phyloP scores from a whole-genome alignment of 1,140 invertebrate genomes.

The Sitophilus oryzae region DNA sequence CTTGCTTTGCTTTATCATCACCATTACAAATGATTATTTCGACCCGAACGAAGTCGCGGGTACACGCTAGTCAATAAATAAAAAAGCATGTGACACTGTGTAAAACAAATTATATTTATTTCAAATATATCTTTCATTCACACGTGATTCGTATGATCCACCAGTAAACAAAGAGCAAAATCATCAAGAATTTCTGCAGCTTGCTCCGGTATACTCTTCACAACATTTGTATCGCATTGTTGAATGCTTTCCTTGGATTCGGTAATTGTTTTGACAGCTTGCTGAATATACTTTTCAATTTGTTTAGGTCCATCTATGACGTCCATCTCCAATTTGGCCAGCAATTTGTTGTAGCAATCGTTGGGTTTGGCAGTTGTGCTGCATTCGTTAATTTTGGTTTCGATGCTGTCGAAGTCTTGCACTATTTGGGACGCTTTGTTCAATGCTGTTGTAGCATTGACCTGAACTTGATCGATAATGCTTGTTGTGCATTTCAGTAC shows the following conservation, averaged over 20 bases:
- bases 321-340: slow-evolving; percentile 3
- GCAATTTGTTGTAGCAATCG: slow-evolving; percentile 10
- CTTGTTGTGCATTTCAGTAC: neutral
- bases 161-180: slow-evolving; percentile 7
- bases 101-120: too few relatives aligned
- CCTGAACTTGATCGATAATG: neutral
- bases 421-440: slow-evolving; percentile 1
- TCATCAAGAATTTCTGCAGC: slow-evolving; percentile 3
- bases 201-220: slow-evolving; percentile 4
- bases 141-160: too few relatives aligned
- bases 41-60: too few relatives aligned
- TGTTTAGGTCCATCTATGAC: slow-evolving; percentile 3
- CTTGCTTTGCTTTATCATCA: too few relatives aligned
- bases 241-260: slow-evolving; percentile 4
- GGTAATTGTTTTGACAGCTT: neutral
- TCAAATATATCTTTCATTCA: too few relatives aligned
- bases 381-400: slow-evolving; percentile 13
- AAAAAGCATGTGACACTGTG: too few relatives aligned
- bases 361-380: slow-evolving; percentile 3
- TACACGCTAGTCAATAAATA: too few relatives aligned
- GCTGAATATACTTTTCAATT: slow-evolving; percentile 2
- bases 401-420: slow-evolving; percentile 10
- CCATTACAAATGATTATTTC: too few relatives aligned
- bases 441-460: neutral
- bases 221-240: slow-evolving; percentile 8